Percentiles rank a stretch among this genome's conserved stretches.
Evolutionary conservation across 1,140 invertebrate genomes (phyloP).

Genomic region (Drusus annulatus): DNA sequence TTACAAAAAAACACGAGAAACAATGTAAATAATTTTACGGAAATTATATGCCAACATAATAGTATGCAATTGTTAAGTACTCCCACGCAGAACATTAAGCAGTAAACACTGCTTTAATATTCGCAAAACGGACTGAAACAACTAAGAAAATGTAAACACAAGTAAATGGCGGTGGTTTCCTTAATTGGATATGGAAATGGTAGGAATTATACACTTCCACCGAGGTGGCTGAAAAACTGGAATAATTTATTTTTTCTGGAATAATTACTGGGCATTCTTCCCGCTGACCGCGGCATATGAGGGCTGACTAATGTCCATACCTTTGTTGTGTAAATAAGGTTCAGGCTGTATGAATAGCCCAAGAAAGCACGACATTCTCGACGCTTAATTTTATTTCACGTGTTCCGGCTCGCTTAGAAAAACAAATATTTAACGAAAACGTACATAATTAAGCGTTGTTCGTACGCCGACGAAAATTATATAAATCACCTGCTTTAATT

Average conservation of each 20-base stretch:
- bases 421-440: too few relatives aligned
- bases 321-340: conserved; percentile 31
- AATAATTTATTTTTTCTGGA: conserved; percentile 8
- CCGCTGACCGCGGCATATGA: background rate
- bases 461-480: too few relatives aligned
- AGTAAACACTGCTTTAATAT: conserved; percentile 26
- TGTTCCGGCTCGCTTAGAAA: background rate
- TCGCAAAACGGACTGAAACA: conserved; percentile 21
- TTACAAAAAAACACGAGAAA: too few relatives aligned
- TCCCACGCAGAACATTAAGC: conserved; percentile 8
- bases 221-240: conserved; percentile 3
- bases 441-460: too few relatives aligned
- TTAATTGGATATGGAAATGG: conserved; percentile 42
- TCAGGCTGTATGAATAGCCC: conserved; percentile 2
- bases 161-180: conserved; percentile 32
- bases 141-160: conserved; percentile 37
- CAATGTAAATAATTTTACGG: background rate
- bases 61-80: background rate
- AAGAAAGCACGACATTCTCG: conserved; percentile 21
- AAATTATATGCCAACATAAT: background rate
- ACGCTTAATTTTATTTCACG: conserved; percentile 33
- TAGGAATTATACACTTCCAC: conserved; percentile 31
- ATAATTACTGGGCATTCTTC: conserved; percentile 7
- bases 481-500: too few relatives aligned
- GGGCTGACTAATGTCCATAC: background rate